Evolutionary conservation across 2,888 invertebrate species (phyloP), one percentile per base, ranked within the genome.

Genomic region (Lysandra bellargus): DNA sequence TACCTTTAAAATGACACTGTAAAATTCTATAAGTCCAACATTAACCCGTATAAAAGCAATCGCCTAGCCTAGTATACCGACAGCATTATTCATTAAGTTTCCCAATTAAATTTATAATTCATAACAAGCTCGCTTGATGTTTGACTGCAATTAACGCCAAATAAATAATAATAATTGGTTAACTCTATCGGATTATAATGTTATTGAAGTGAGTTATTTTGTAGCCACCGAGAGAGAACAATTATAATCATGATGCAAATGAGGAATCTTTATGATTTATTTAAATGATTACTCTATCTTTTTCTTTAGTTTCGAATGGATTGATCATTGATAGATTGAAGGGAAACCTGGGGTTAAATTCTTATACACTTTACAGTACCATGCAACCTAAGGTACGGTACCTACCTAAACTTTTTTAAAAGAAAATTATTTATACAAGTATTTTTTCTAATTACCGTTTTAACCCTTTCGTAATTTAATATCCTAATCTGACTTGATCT

Each of bases 121-220:
- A 53, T 57, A 57, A 76, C 76, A 76, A 57, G 76, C 53, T 4
- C 76, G 76, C 76, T 76, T 76, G 76, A 76, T 76, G 57, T 76
- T 76, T 53, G 76, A 76, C 76, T 76, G 76, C 76, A 76, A 76
- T 76, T 76, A 76, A 76, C 76, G 76, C 76, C 53, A 76, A 74
- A 74, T 74, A 74, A 74, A 74, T 74, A 74, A 40, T 76, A 53
- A 53, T 57, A 76, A 76, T 76, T 76, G 76, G 76, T 76, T 76
- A 53, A 69, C 53, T 76, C 57, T 76, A 76, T 76, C 53, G 14
- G 57, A 76, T 76, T 76, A 76, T 76, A 57, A 57, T 76, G 76
- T 57, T 30, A 49, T 49, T 76, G 33, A 30, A 76, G 53, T 33
- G 17, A 69, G 49, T 75, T 49, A 75, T 75, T 49, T 75, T 17